These are phyloP conservation scores for Brenthis ino DNA, from an alignment of 2,888 invertebrate species.

Conservation along the genomic window DNA sequence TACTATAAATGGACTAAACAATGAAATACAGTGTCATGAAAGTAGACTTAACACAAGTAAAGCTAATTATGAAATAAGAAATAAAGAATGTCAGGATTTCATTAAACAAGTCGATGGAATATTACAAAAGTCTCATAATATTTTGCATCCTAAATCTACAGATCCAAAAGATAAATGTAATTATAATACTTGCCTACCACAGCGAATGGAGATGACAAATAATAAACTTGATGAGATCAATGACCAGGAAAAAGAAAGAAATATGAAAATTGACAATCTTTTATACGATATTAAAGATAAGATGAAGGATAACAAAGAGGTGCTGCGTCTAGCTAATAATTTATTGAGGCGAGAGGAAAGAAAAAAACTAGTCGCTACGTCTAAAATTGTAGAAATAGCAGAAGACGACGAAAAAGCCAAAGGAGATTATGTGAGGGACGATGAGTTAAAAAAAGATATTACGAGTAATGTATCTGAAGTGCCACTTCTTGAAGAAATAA, in stretches of 20 bases:
- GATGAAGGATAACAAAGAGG: conserved; percentile 75
- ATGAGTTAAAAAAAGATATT: conserved; percentile 28
- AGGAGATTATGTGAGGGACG: conserved; percentile 54
- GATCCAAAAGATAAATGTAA: conserved; percentile 24
- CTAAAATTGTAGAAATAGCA: conserved; percentile 46
- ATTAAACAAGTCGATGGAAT: conserved; percentile 71
- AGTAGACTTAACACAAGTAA: conserved; percentile 65
- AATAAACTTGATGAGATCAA: conserved; percentile 52
- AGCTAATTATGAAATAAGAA: conserved; percentile 61
- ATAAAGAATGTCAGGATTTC: conserved; percentile 67
- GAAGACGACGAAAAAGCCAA: conserved; percentile 51
- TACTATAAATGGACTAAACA: conserved; percentile 65
- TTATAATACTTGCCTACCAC: conserved; percentile 49
- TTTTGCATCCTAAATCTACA: conserved; percentile 60
- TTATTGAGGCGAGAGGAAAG: conserved; percentile 62
- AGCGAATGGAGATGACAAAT: conserved; percentile 47
- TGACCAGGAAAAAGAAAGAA: conserved; percentile 57
- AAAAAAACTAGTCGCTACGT: conserved; percentile 48
- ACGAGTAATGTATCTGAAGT: conserved; percentile 33
- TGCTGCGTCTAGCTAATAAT: conserved; percentile 65
- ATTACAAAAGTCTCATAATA: conserved; percentile 62
- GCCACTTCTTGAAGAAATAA: conserved; percentile 36
- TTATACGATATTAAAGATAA: conserved; percentile 71
- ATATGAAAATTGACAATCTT: conserved; percentile 62
- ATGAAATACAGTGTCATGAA: conserved; percentile 67